Conservation (phyloP, 2,797 vertebrate species). For the Takifugu rubripes region DNA sequence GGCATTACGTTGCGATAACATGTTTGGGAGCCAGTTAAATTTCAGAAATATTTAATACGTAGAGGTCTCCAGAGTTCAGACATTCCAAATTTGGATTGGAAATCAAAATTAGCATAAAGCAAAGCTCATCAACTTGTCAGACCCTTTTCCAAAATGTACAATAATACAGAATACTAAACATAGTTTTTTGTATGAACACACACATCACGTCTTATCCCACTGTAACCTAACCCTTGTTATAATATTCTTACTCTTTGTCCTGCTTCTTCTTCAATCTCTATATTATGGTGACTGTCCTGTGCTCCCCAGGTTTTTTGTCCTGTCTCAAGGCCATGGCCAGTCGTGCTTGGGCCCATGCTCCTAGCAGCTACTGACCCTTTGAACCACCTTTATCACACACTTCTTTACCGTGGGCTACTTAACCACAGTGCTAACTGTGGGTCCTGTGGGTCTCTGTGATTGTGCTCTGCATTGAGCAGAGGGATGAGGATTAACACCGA, state of each 20-base stretch:
- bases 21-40: too few relatives aligned
- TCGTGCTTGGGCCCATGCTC: constrained; percentile 52
- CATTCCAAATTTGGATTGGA: too few relatives aligned
- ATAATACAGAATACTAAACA: background rate
- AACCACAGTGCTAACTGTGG: constrained; percentile 73
- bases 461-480: constrained; percentile 74
- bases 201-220: constrained; percentile 22
- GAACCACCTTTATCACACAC: constrained; percentile 75
- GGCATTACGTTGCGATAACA: too few relatives aligned
- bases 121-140: too few relatives aligned
- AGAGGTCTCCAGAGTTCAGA: too few relatives aligned
- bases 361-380: constrained; percentile 69
- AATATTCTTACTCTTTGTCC: constrained; percentile 43
- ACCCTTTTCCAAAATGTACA: too few relatives aligned
- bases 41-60: too few relatives aligned
- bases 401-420: constrained; percentile 74
- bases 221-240: constrained; percentile 35
- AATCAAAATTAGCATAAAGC: too few relatives aligned
- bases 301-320: constrained; percentile 55
- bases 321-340: constrained; percentile 57
- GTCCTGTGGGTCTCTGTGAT: constrained; percentile 75
- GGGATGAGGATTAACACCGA: constrained; percentile 79
- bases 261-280: constrained; percentile 50
- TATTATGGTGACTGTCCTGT: constrained; percentile 34
- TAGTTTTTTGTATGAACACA: constrained; percentile 19